These are phyloP conservation scores for Gastracanthus pulcherrimus DNA, from an alignment of 2,888 invertebrate species.

Conservation along the genomic window DNA sequence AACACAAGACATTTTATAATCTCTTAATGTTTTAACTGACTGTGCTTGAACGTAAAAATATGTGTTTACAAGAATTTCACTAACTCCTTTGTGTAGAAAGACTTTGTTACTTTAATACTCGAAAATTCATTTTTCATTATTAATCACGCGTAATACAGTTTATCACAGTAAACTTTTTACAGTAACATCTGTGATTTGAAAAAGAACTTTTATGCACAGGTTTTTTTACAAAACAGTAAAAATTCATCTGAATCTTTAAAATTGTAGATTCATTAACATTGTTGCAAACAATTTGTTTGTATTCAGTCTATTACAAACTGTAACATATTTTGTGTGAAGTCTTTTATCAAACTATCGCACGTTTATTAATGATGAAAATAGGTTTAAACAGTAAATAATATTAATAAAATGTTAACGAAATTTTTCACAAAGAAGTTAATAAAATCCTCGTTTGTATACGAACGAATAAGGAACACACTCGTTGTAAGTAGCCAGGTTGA, in stretches of 20 bases:
- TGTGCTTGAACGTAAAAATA: slow-evolving; percentile 30
- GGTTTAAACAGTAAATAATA: not conserved
- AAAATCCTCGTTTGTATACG: slow-evolving; percentile 38
- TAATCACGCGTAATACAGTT: slow-evolving; percentile 8
- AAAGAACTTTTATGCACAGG: slow-evolving; percentile 2
- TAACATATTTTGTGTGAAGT: no score
- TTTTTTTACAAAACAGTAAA: no score
- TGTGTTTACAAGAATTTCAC: slow-evolving; percentile 3
- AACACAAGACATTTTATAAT: slow-evolving; percentile 30
- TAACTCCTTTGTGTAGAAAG: not conserved
- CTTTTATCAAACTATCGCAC: no score
- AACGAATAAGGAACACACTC: slow-evolving; percentile 52
- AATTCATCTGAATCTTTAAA: no score
- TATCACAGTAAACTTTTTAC: no score
- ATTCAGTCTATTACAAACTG: no score
- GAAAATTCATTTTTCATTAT: slow-evolving; percentile 36
- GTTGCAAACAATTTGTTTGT: no score
- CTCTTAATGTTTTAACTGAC: slow-evolving; percentile 16
- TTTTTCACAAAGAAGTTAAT: slow-evolving; percentile 10
- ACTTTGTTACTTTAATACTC: not conserved
- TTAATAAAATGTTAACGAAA: no score
- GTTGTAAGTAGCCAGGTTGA: slow-evolving; percentile 47
- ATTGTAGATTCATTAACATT: no score
- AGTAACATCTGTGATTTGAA: no score
- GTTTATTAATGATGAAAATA: slow-evolving; percentile 9